Percentiles rank a stretch among this genome's conserved stretches.
Conservation (phyloP, 2,888 invertebrate genomes). For the Rhodophaea formosa region DNA sequence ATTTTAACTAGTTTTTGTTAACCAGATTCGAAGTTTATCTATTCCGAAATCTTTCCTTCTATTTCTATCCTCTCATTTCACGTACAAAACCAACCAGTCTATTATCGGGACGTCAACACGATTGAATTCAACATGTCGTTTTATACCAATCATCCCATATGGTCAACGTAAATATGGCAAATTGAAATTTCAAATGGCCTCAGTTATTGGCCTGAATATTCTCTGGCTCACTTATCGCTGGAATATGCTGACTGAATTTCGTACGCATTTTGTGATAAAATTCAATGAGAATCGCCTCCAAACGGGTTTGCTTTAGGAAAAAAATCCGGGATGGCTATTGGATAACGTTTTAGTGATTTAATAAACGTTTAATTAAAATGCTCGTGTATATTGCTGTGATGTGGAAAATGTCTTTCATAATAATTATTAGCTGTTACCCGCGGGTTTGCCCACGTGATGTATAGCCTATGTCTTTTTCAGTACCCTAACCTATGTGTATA, state of each 20-base stretch:
- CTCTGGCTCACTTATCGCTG: slow-evolving; percentile 9
- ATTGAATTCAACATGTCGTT: slow-evolving; percentile 9
- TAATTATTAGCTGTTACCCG: too few species aligned
- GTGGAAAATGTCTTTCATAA: too few species aligned
- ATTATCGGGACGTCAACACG: not conserved
- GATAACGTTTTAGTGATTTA: slow-evolving; percentile 6
- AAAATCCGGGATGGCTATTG: not conserved
- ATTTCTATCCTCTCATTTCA: too few species aligned
- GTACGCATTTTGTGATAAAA: slow-evolving; percentile 19
- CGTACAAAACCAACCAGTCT: slow-evolving; percentile 1
- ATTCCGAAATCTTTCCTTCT: not conserved
- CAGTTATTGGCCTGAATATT: slow-evolving; percentile 6
- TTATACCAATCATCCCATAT: slow-evolving; percentile 15
- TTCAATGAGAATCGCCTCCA: slow-evolving; percentile 8
- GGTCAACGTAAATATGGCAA: slow-evolving; percentile 20
- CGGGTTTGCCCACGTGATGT: too few species aligned
- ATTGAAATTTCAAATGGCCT: slow-evolving; percentile 22
- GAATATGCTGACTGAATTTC: slow-evolving; percentile 18
- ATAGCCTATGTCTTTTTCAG: too few species aligned
- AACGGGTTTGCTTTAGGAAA: slow-evolving; percentile 13
- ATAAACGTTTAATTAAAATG: slow-evolving; percentile 3
- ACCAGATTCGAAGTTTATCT: not conserved
- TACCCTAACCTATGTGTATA: too few species aligned
- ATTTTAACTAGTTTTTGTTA: too few species aligned
- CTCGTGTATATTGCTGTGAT: not conserved